These are phyloP conservation scores for Ivindomyrus marchei DNA, from an alignment of 2,113 vertebrate genomes.

Conservation along the genomic window DNA sequence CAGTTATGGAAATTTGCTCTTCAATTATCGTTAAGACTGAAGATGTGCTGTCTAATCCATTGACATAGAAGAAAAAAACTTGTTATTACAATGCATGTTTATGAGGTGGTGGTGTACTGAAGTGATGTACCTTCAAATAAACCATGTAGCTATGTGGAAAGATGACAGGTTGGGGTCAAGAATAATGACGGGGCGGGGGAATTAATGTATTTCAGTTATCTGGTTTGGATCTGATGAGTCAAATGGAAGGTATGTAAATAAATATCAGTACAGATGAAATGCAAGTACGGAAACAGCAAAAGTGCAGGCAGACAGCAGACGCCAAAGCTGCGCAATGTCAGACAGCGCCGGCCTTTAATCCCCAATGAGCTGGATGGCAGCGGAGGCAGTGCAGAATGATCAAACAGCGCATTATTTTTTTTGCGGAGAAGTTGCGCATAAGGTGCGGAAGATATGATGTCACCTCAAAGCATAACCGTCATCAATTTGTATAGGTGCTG, in stretches of 20 bases:
- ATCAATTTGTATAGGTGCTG: neutral
- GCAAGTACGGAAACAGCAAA: neutral
- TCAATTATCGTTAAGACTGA: neutral
- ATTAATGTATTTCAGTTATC: constrained; percentile 3
- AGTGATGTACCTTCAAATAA: constrained; percentile 24
- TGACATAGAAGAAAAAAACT: constrained; percentile 25
- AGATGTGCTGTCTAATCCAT: constrained; percentile 23
- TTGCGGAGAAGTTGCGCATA: neutral
- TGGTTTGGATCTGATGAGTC: neutral
- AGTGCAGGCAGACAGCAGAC: neutral
- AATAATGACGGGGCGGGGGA: neutral
- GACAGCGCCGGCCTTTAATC: neutral
- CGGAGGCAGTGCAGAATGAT: neutral
- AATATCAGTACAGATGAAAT: neutral
- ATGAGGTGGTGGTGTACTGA: neutral
- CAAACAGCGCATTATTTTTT: neutral
- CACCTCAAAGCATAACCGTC: neutral
- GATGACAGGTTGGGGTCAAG: neutral
- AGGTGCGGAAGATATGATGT: neutral
- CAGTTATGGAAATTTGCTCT: neutral
- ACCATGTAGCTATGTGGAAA: constrained; percentile 2
- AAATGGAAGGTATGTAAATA: neutral
- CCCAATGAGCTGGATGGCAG: neutral
- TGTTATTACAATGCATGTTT: constrained; percentile 23
- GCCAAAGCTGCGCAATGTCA: neutral